phyloP scores from a whole-genome alignment of 2,113 vertebrate species.

The Platichthys flesus region DNA sequence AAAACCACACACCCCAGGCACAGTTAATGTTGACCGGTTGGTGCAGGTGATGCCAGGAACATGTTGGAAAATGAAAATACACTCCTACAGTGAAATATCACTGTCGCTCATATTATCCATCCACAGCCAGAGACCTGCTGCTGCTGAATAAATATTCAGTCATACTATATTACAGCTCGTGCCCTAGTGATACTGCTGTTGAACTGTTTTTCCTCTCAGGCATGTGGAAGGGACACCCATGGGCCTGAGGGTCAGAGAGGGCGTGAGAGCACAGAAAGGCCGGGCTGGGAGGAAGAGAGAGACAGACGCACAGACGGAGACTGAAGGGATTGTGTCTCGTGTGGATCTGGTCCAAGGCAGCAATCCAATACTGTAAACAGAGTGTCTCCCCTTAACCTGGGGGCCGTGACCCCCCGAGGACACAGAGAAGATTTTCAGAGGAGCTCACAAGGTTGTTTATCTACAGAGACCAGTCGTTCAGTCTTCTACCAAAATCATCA shows the following conservation, averaged over 20 bases:
- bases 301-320: constrained; percentile 31
- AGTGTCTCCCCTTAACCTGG: constrained; percentile 35
- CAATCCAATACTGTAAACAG: constrained; percentile 74
- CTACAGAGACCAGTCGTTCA: constrained; percentile 9
- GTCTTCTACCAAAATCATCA: background rate
- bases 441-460: constrained; percentile 45
- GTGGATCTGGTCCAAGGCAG: constrained; percentile 56
- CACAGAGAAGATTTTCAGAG: constrained; percentile 10
- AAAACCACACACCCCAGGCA: constrained; percentile 19
- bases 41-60: constrained; percentile 27
- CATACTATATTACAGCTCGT: constrained; percentile 41
- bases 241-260: constrained; percentile 64
- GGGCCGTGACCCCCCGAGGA: constrained; percentile 42
- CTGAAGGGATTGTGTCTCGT: constrained; percentile 44
- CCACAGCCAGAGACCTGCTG: constrained; percentile 50
- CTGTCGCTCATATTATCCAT: constrained; percentile 31
- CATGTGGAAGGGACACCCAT: constrained; percentile 57
- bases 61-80: constrained; percentile 52
- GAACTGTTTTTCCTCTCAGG: constrained; percentile 54
- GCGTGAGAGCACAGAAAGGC: constrained; percentile 70
- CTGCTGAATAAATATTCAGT: constrained; percentile 66
- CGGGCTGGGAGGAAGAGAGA: constrained; percentile 39
- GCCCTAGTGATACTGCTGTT: constrained; percentile 28
- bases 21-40: constrained; percentile 26
- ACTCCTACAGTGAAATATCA: constrained; percentile 36